phyloP scores from a whole-genome alignment of 2,888 invertebrate genomes.

The Ormyrus nitidulus region DNA sequence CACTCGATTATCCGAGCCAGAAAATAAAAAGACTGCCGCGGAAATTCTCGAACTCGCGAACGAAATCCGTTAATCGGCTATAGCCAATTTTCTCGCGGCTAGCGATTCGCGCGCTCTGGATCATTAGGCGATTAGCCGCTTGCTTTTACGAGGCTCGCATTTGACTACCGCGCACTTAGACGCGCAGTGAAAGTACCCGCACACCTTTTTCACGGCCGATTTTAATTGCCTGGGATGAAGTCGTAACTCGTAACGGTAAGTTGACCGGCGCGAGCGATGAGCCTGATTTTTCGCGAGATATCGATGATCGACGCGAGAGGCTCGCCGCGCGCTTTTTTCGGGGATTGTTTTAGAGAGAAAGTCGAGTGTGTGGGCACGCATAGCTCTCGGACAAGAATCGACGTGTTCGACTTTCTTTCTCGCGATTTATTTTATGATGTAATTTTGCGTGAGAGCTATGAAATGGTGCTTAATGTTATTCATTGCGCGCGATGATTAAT shows the following conservation, averaged over 20 bases:
- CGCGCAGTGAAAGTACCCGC: constrained; percentile 27
- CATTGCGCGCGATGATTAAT: too few relatives aligned
- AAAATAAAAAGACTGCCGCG: too few relatives aligned
- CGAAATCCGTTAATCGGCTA: constrained; percentile 31
- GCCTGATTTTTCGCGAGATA: not conserved
- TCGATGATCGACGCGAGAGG: not conserved
- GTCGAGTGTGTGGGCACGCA: too few relatives aligned
- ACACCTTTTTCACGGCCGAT: constrained; percentile 34
- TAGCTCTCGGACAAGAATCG: too few relatives aligned
- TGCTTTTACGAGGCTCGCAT: constrained; percentile 41
- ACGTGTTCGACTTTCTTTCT: too few relatives aligned
- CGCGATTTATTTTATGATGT: too few relatives aligned
- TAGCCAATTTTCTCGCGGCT: constrained; percentile 6
- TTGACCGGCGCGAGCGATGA: constrained; percentile 4
- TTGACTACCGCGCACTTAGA: constrained; percentile 31
- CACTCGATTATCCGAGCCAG: not conserved
- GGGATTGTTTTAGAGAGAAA: too few relatives aligned
- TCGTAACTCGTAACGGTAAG: constrained; percentile 47
- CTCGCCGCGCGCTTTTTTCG: too few relatives aligned
- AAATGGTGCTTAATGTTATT: too few relatives aligned
- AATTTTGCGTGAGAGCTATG: too few relatives aligned
- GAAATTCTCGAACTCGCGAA: not conserved
- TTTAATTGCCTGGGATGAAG: constrained; percentile 47
- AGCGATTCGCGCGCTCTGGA: not conserved
- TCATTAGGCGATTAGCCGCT: constrained; percentile 27